Conservation (phyloP, 2,797 vertebrate species). For the Siniperca scherzeri region DNA sequence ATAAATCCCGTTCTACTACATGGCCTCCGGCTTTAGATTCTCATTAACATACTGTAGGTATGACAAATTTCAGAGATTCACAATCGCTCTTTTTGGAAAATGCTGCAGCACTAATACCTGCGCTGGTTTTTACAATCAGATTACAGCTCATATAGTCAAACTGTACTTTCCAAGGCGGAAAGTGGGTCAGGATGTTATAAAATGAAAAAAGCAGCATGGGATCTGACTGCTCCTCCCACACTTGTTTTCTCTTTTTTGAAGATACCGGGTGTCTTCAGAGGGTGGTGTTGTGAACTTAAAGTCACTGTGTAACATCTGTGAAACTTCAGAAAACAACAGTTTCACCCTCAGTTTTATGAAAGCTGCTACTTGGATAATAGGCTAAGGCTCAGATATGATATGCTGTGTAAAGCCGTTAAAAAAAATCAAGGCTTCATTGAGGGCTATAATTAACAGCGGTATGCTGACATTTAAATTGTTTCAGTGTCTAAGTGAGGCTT, state of each 20-base stretch:
- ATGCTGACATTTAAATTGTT: not conserved
- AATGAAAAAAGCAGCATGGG: constrained; percentile 29
- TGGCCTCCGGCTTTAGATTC: constrained; percentile 31
- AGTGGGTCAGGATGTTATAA: constrained; percentile 62
- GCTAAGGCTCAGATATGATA: not conserved
- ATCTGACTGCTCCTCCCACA: constrained; percentile 36
- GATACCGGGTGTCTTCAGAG: not conserved
- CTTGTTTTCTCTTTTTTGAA: constrained; percentile 26
- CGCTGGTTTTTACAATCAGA: constrained; percentile 54
- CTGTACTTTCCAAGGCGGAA: constrained; percentile 41
- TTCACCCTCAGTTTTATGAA: not conserved
- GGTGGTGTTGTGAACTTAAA: constrained; percentile 21
- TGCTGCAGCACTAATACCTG: constrained; percentile 43
- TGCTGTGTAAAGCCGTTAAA: not conserved
- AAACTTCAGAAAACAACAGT: constrained; percentile 27
- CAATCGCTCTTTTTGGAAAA: constrained; percentile 19
- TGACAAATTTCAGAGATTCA: constrained; percentile 51
- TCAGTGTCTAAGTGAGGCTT: not conserved
- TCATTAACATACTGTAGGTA: not conserved
- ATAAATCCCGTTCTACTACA: not conserved
- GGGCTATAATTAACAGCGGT: not conserved
- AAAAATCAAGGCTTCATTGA: not conserved
- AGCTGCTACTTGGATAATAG: not conserved
- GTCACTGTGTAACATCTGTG: constrained; percentile 18
- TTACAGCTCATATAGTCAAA: constrained; percentile 49